phyloP scores from a whole-genome alignment of 2,797 vertebrate genomes.

The Yasuhikotakia modesta region DNA sequence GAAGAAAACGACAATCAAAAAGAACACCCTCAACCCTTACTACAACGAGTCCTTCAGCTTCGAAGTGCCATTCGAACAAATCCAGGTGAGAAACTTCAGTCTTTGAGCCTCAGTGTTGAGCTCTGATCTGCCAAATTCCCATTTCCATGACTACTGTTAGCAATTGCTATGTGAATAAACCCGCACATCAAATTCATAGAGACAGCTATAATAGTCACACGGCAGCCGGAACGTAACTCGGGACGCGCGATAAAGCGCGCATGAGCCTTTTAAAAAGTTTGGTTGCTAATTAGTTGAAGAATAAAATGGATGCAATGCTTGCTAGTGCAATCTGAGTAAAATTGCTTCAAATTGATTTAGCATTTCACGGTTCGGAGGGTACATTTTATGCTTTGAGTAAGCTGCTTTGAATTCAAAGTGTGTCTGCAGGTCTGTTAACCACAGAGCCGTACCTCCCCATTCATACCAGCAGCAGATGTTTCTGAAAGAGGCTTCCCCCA shows the following conservation, averaged over 20 bases:
- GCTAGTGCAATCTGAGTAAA: conserved; percentile 41
- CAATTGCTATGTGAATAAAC: not conserved
- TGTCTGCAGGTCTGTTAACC: conserved; percentile 62
- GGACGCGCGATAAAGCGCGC: not conserved
- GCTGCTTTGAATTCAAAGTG: conserved; percentile 61
- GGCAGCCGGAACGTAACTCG: not conserved
- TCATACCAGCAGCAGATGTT: conserved; percentile 43
- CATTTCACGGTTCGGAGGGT: conserved; percentile 66
- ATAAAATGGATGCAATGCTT: conserved; percentile 28
- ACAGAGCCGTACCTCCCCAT: conserved; percentile 50
- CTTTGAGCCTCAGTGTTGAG: conserved; percentile 4
- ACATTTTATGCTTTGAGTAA: conserved; percentile 55
- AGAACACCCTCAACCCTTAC: conserved; percentile 99
- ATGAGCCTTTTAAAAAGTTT: conserved; percentile 21
- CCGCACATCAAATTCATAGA: not conserved
- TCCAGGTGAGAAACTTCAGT: conserved; percentile 84
- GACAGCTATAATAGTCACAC: not conserved
- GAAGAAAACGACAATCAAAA: conserved; percentile 99
- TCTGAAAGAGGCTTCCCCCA: conserved; percentile 51
- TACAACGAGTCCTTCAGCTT: conserved; percentile 99
- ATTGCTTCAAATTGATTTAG: conserved; percentile 71
- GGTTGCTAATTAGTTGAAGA: conserved; percentile 24
- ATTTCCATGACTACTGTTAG: not conserved
- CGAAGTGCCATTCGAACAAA: conserved; percentile 99
- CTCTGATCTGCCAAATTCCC: not conserved